phyloP scores from a whole-genome alignment of 2,888 invertebrate species.

The Drosophila prostipennis region DNA sequence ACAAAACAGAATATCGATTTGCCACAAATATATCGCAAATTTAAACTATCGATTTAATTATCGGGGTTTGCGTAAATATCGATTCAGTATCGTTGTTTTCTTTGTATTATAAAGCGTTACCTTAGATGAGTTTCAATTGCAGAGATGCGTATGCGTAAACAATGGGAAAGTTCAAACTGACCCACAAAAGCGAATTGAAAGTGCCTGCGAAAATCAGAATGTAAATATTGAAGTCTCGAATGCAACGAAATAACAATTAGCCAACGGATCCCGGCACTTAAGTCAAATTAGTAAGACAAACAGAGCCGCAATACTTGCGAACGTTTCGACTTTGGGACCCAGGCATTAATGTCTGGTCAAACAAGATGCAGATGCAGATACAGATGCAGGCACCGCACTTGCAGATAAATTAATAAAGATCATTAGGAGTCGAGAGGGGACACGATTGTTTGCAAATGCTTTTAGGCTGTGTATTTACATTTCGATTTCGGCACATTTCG shows the following conservation, averaged over 20 bases:
- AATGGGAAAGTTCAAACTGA: not conserved
- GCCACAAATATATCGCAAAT: no score
- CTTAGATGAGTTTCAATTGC: no score
- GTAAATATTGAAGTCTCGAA: not conserved
- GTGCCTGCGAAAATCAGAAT: not conserved
- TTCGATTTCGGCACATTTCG: slow-evolving; percentile 17
- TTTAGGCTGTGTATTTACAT: slow-evolving; percentile 20
- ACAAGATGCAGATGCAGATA: slow-evolving; percentile 5
- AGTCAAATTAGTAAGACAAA: slow-evolving; percentile 42
- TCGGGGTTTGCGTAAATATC: no score
- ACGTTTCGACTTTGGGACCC: not conserved
- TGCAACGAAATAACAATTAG: slow-evolving; percentile 1
- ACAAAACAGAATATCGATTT: no score
- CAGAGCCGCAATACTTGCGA: slow-evolving; percentile 13
- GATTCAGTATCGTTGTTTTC: no score
- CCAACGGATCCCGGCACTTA: slow-evolving; percentile 18
- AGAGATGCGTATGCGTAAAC: no score
- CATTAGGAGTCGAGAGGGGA: not conserved
- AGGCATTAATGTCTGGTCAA: slow-evolving; percentile 8
- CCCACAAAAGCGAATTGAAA: not conserved
- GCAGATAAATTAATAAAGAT: slow-evolving; percentile 27
- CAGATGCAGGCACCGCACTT: slow-evolving; percentile 11
- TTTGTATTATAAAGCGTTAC: no score
- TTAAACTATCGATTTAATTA: no score
- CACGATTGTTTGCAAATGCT: slow-evolving; percentile 1